Conservation (phyloP, 2,113 vertebrate genomes). For the Paraplagusia blochii region DNA sequence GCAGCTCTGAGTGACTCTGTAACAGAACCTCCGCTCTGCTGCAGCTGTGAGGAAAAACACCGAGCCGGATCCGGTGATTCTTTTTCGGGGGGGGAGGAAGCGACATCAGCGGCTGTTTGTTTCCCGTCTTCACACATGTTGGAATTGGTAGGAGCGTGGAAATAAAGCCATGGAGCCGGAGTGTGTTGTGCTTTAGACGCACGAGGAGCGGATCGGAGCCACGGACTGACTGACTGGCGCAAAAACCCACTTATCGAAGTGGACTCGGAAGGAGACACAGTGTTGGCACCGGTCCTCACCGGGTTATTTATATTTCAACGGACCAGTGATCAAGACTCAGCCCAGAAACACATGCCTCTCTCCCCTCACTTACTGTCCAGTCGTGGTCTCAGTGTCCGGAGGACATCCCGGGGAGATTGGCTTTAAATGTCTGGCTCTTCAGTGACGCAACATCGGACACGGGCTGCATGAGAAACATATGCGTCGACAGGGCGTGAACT, state of each 20-base stretch:
- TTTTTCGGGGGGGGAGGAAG: constrained; percentile 14
- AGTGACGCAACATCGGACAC: constrained; percentile 63
- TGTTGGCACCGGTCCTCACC: constrained; percentile 50
- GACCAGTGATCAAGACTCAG: constrained; percentile 48
- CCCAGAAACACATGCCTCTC: constrained; percentile 8
- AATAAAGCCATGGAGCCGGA: constrained; percentile 1
- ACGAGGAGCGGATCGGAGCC: too few relatives aligned
- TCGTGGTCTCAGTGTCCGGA: not conserved
- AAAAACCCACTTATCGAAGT: constrained; percentile 31
- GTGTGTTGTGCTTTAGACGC: too few relatives aligned
- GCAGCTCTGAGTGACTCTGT: too few relatives aligned
- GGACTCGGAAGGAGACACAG: constrained; percentile 42
- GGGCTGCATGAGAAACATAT: constrained; percentile 53
- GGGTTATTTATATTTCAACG: constrained; percentile 18
- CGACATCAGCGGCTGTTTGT: constrained; percentile 19
- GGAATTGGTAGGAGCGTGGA: constrained; percentile 33
- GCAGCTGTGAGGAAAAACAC: constrained; percentile 43
- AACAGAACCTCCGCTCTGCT: constrained; percentile 53
- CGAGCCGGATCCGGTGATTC: not conserved
- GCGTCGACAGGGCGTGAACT: constrained; percentile 74
- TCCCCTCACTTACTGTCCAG: constrained; percentile 3
- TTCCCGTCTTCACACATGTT: constrained; percentile 35
- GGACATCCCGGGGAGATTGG: constrained; percentile 15
- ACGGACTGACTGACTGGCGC: too few relatives aligned
- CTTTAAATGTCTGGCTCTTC: constrained; percentile 9